Conservation (phyloP, 2,888 invertebrate genomes). For the Agriopis aurantiaria region DNA sequence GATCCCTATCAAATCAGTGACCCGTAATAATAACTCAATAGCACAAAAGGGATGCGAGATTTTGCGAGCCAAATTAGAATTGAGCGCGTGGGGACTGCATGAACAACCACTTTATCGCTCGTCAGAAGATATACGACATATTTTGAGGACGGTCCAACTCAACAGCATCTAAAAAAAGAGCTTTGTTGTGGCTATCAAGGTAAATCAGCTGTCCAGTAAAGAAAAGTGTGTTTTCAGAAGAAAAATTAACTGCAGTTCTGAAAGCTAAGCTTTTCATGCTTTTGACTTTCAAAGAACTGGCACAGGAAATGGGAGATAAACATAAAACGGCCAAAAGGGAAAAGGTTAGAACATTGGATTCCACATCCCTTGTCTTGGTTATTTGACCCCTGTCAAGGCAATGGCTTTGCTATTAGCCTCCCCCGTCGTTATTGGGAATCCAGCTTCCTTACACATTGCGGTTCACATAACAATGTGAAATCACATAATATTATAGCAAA, state of each 20-base stretch:
- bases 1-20: slow-evolving; percentile 74
- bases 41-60: slow-evolving; percentile 75
- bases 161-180: slow-evolving; percentile 29
- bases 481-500: slow-evolving; percentile 36
- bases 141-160: slow-evolving; percentile 45
- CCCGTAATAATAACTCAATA: slow-evolving; percentile 79
- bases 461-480: slow-evolving; percentile 69
- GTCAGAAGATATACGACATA: slow-evolving; percentile 54
- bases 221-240: background rate
- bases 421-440: slow-evolving; percentile 74
- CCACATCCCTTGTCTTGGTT: slow-evolving; percentile 58
- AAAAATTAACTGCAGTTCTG: slow-evolving; percentile 1
- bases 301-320: slow-evolving; percentile 17
- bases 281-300: background rate
- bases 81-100: slow-evolving; percentile 62
- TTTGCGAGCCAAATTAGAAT: slow-evolving; percentile 74
- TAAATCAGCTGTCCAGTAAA: slow-evolving; percentile 15
- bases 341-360: slow-evolving; percentile 46
- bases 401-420: slow-evolving; percentile 69
- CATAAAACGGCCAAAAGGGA: slow-evolving; percentile 36
- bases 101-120: slow-evolving; percentile 52
- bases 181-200: slow-evolving; percentile 33
- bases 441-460: slow-evolving; percentile 62
- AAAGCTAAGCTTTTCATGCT: background rate
- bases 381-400: slow-evolving; percentile 77